Evolutionary conservation across 2,888 invertebrate genomes (phyloP).

Genomic region (Drosophila fungiperda): DNA sequence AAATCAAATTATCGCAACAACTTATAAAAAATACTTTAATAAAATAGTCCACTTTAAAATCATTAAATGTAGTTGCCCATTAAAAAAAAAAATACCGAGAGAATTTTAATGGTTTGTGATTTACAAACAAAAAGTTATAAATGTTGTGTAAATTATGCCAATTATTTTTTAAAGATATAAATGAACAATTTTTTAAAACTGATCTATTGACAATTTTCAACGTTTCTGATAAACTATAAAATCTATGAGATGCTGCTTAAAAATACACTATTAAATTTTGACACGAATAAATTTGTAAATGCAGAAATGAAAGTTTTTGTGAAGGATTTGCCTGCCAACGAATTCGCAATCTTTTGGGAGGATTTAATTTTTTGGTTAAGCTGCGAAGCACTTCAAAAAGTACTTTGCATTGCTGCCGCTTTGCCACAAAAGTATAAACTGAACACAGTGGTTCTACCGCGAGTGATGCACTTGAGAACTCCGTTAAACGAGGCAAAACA

Average conservation of each 20-base stretch:
- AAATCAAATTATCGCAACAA: not conserved
- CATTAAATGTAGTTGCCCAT: not conserved
- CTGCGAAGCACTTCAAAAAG: constrained; percentile 3
- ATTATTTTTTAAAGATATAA: not conserved
- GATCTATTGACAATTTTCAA: not conserved
- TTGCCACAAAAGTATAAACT: constrained; percentile 25
- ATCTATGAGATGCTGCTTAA: not conserved
- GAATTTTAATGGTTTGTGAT: not conserved
- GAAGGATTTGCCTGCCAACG: not conserved
- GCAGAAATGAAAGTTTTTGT: not conserved
- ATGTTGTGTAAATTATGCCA: not conserved
- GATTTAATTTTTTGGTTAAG: constrained; percentile 1
- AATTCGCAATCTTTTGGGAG: not conserved
- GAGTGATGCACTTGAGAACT: constrained; percentile 54
- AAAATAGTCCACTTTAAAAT: not conserved
- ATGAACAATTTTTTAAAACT: not conserved
- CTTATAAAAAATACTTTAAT: not conserved
- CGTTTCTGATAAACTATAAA: not conserved
- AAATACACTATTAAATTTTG: not conserved
- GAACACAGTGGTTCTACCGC: constrained; percentile 9
- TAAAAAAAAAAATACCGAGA: not conserved
- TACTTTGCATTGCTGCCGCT: constrained; percentile 7
- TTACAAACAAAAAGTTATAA: not conserved
- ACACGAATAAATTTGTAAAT: not conserved
- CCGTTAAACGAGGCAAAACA: constrained; percentile 52